These are phyloP conservation scores for Lagocephalus sceleratus DNA, from an alignment of 2,797 vertebrate genomes.

Conservation along the genomic window DNA sequence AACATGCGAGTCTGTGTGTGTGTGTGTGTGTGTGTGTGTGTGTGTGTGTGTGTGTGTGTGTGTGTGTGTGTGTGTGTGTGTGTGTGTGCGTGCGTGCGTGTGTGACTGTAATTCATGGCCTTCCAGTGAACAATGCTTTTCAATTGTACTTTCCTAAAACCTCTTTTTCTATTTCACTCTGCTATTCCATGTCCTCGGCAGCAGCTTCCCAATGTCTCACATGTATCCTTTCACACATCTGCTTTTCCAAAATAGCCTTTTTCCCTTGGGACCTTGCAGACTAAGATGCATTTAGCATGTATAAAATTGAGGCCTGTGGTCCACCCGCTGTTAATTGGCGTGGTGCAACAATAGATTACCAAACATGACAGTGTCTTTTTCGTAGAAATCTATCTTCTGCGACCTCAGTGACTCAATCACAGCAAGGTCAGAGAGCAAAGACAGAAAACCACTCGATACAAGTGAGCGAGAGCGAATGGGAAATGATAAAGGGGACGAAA, in stretches of 20 bases:
- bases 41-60: slow-evolving; percentile 25
- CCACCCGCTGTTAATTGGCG: slow-evolving; percentile 69
- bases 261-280: slow-evolving; percentile 11
- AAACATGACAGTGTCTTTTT: slow-evolving; percentile 74
- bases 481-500: slow-evolving; percentile 18
- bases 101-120: slow-evolving; percentile 35
- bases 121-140: slow-evolving; percentile 37
- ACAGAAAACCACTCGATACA: slow-evolving; percentile 70
- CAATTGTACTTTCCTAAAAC: slow-evolving; percentile 28
- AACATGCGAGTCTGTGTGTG: too few relatives aligned
- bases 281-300: slow-evolving; percentile 29
- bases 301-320: slow-evolving; percentile 30
- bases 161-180: slow-evolving; percentile 32
- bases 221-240: slow-evolving; percentile 23
- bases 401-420: slow-evolving; percentile 70
- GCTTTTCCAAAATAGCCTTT: slow-evolving; percentile 11
- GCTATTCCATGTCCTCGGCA: slow-evolving; percentile 23
- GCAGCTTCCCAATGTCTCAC: slow-evolving; percentile 24
- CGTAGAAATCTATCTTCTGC: slow-evolving; percentile 67
- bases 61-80: slow-evolving; percentile 19
- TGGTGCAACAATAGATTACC: slow-evolving; percentile 67
- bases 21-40: slow-evolving; percentile 39
- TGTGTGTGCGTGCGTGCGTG: slow-evolving; percentile 18
- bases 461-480: slow-evolving; percentile 17
- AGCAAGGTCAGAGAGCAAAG: slow-evolving; percentile 75